Evolutionary conservation across 2,888 invertebrate species (phyloP), one percentile per base, ranked within the genome.

Genomic region (Caenorhabditis panamensis): DNA sequence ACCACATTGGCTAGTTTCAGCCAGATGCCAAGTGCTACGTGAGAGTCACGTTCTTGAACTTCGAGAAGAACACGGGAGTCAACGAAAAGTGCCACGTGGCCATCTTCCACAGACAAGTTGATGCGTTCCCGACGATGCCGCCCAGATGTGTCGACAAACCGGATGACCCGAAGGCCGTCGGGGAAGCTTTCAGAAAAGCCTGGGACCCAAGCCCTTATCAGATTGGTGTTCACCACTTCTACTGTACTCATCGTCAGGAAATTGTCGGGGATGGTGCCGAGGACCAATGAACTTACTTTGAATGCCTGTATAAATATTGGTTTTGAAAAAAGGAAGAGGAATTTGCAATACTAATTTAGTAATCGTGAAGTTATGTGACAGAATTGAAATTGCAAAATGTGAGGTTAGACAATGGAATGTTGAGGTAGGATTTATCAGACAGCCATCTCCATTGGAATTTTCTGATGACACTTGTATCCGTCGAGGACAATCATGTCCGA

Each of bases 361-460:
- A 9, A 41, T 41, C 16, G 5, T 6, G 13, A 41, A 11, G 5
- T 9, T 13, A 41, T 41, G 41, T 41, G 41, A 41, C 41, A 41
- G 16, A 9, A 41, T 41, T 6, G 9, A 41, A 13, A 41, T 5
- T 31, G n/a, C n/a, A n/a, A n/a, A n/a, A 6, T 6, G 31, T 9
- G 31, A 31, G 31, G 13, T 9, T 41, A 13, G 13, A 41, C 5
- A 41, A 41, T 9, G 13, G 2, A 41, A 13, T 11, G 41, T 3
- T 9, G 41, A 13, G 41, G 41, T 41, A 51, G 11, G 11, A 51
- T 13, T 37, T n/a, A 31, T 85, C 53, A 89, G 22, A 95, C 94
- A 82, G 96, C 95, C 96, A 97, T 96, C 90, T 95, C 94, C 97
- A 97, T 96, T 75, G 94, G 93, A 87, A 98, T 95, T 92, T 95